Conservation (phyloP, 2,113 vertebrate species). For the Ivindomyrus marchei region DNA sequence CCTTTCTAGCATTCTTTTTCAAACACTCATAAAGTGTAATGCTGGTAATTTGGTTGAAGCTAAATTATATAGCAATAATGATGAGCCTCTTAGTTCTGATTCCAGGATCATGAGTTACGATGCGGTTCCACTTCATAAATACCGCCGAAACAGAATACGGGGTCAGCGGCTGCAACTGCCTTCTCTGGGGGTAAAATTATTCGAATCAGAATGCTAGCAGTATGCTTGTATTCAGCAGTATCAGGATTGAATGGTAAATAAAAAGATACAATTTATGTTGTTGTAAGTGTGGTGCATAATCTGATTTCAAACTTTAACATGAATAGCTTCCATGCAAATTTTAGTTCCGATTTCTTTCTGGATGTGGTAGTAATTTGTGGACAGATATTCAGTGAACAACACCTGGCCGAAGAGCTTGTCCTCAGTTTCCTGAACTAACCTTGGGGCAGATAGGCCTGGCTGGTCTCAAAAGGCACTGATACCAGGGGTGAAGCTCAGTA, state of each 20-base stretch:
- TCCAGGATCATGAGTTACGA: not conserved
- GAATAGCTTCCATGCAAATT: not conserved
- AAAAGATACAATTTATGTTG: not conserved
- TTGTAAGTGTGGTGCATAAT: not conserved
- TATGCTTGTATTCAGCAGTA: not conserved
- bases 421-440: not conserved
- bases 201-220: not conserved
- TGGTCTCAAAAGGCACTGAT: not conserved
- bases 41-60: not conserved
- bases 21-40: slow-evolving; percentile 7
- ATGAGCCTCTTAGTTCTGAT: not conserved
- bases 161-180: not conserved
- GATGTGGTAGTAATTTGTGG: not conserved
- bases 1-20: slow-evolving; percentile 33
- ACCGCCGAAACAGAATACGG: not conserved
- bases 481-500: not conserved
- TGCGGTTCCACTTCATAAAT: not conserved
- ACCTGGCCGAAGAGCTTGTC: not conserved
- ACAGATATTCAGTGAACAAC: not conserved
- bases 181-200: not conserved
- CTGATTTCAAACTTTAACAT: not conserved
- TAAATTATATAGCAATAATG: not conserved
- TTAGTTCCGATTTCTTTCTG: not conserved
- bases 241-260: not conserved
- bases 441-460: not conserved